These are phyloP conservation scores for Aphodius granarius DNA, from an alignment of 2,888 invertebrate genomes.

Conservation along the genomic window DNA sequence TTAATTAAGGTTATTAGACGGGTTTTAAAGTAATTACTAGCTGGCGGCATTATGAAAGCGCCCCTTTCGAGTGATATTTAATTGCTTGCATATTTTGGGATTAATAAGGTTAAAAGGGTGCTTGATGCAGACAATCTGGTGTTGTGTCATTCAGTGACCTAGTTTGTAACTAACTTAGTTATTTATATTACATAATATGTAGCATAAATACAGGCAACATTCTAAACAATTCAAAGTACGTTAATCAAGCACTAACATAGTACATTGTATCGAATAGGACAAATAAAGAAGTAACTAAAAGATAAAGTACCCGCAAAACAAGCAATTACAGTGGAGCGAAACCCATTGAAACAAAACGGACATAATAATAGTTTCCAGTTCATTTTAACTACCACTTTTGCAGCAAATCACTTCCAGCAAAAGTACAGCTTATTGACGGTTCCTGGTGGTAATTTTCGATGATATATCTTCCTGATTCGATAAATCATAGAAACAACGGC, in stretches of 20 bases:
- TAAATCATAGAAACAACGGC: not conserved
- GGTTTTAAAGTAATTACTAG: not conserved
- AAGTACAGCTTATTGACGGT: not conserved
- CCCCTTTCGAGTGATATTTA: not conserved
- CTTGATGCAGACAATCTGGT: too few species aligned
- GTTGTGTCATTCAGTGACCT: too few species aligned
- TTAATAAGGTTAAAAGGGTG: not conserved
- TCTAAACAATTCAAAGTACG: too few species aligned
- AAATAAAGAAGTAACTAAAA: not conserved
- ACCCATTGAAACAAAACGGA: not conserved
- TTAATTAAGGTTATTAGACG: not conserved
- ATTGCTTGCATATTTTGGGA: not conserved
- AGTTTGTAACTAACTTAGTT: too few species aligned
- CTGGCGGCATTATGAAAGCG: not conserved
- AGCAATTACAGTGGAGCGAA: not conserved
- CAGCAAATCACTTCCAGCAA: not conserved
- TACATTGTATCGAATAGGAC: not conserved
- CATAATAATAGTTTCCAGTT: not conserved
- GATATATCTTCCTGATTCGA: not conserved
- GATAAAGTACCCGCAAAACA: not conserved
- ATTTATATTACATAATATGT: too few species aligned
- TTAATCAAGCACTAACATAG: not conserved
- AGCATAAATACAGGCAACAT: too few species aligned
- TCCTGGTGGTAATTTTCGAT: not conserved
- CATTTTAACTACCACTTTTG: not conserved